Evolutionary conservation across 2,797 vertebrate species (phyloP).

Genomic region (Oreochromis grahami): DNA sequence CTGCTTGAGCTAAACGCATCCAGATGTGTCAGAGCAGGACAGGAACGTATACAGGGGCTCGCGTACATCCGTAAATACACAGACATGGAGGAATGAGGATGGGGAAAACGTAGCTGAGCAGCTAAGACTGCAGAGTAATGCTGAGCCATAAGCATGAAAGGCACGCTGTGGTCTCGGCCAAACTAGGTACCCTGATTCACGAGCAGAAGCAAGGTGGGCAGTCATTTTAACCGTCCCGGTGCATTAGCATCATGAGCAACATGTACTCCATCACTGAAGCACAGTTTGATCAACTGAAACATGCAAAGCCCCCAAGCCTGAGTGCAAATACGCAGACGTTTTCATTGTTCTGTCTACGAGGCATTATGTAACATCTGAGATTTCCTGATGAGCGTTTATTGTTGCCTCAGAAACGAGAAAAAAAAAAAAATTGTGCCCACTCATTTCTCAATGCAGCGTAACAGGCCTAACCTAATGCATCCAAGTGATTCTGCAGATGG

Average conservation of each 20-base stretch:
- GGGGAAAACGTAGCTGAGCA: constrained; percentile 6
- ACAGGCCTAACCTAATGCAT: neutral
- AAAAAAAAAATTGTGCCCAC: constrained; percentile 26
- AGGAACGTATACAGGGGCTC: constrained; percentile 37
- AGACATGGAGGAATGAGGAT: neutral
- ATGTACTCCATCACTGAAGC: neutral
- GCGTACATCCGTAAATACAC: neutral
- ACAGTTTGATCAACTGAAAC: neutral
- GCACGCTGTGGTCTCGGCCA: constrained; percentile 43
- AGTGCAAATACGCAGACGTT: neutral
- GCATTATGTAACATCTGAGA: constrained; percentile 59
- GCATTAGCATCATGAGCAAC: constrained; percentile 4
- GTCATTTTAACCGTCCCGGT: neutral
- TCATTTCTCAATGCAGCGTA: constrained; percentile 25
- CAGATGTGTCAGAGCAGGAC: constrained; percentile 69
- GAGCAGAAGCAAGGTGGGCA: constrained; percentile 14
- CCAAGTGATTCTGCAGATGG: neutral
- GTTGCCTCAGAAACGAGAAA: constrained; percentile 59
- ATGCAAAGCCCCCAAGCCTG: neutral
- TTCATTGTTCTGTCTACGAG: constrained; percentile 20
- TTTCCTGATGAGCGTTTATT: constrained; percentile 61
- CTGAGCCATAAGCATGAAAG: constrained; percentile 61
- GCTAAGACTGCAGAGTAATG: constrained; percentile 62
- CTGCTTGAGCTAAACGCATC: constrained; percentile 65
- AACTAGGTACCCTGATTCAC: constrained; percentile 42